A percentile compares a stretch with the other conserved stretches of the same genome.
Conservation (phyloP, 2,113 vertebrate species). For the Chamaea fasciata region DNA sequence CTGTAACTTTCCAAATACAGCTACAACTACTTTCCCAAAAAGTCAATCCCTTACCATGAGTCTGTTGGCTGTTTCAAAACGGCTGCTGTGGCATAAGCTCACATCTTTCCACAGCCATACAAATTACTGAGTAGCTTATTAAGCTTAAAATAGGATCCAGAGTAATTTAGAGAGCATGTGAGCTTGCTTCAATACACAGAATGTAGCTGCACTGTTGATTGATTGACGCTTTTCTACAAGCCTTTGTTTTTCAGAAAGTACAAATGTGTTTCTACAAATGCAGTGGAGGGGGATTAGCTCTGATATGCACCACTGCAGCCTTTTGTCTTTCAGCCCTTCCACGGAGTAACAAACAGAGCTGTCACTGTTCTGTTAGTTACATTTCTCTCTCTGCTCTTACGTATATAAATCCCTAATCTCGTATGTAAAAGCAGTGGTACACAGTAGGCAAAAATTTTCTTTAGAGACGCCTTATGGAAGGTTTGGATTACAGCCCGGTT, state of each 20-base stretch:
- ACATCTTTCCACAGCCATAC: not conserved
- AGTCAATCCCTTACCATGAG: accelerated
- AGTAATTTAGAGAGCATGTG: not conserved
- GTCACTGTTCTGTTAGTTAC: not conserved
- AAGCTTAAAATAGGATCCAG: not conserved
- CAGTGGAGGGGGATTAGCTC: not conserved
- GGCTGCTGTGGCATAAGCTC: not conserved
- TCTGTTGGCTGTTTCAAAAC: not conserved
- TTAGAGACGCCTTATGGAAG: not conserved
- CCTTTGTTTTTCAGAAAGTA: not conserved
- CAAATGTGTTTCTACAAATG: not conserved
- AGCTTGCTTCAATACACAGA: not conserved
- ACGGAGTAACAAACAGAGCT: not conserved
- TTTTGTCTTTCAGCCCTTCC: not conserved
- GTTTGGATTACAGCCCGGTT: not conserved
- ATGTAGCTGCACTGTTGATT: not conserved
- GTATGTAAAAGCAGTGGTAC: not conserved
- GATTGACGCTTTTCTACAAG: not conserved
- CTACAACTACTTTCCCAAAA: not conserved
- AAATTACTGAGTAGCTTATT: not conserved
- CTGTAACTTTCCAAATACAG: not conserved
- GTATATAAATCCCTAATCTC: not conserved
- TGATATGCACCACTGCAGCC: not conserved
- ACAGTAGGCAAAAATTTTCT: not conserved
- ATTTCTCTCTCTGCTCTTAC: not conserved